Conservation (phyloP, 92 coral and sea anemone species). For the Diadumene lineata region DNA sequence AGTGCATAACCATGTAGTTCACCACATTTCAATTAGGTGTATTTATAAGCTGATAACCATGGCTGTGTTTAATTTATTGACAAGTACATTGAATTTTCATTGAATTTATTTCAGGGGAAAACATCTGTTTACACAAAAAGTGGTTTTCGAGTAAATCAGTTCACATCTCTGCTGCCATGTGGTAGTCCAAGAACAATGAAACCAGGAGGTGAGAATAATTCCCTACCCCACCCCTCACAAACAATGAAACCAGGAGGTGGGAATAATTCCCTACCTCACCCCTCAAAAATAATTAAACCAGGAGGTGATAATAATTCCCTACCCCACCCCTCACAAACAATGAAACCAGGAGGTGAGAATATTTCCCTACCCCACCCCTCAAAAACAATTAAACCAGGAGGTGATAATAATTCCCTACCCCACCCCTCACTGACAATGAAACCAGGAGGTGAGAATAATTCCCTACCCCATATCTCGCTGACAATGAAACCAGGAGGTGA, state of each 20-base stretch:
- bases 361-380: too few species aligned
- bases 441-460: too few species aligned
- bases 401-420: too few species aligned
- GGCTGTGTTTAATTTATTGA: neutral
- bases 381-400: too few species aligned
- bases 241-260: constrained; percentile 87
- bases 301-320: constrained; percentile 53
- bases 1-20: too few species aligned
- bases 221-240: too few species aligned
- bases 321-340: too few species aligned
- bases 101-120: constrained; percentile 49
- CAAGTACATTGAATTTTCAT: neutral
- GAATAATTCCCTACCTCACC: neutral
- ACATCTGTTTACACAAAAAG: constrained; percentile 93
- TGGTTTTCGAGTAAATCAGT: constrained; percentile 88
- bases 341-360: constrained; percentile 78
- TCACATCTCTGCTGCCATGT: constrained; percentile 85
- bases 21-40: too few species aligned
- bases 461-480: too few species aligned
- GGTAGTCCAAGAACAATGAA: constrained; percentile 81
- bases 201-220: constrained; percentile 69
- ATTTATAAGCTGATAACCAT: neutral
- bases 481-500: too few species aligned
- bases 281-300: constrained; percentile 76
- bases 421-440: too few species aligned